Evolutionary conservation across 2,113 vertebrate genomes (phyloP).

Genomic region (Colossoma macropomum): DNA sequence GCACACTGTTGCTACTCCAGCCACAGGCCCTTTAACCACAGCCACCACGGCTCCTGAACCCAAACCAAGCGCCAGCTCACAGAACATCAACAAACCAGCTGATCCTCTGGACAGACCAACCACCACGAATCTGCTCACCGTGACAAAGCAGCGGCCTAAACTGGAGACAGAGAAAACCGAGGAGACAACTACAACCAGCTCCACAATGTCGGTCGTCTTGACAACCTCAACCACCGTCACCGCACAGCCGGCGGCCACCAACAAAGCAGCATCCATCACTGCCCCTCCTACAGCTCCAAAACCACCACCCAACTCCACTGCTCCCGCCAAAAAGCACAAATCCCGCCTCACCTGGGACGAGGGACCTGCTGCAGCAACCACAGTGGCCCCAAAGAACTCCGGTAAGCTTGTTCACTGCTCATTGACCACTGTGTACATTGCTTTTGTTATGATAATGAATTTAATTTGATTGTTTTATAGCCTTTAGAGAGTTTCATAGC

Average conservation of each 20-base stretch:
- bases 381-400: slow-evolving; percentile 64
- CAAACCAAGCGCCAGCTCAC: background rate
- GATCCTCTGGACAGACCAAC: background rate
- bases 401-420: slow-evolving; percentile 52
- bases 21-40: background rate
- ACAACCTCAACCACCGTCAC: slow-evolving; percentile 14
- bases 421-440: background rate
- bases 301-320: background rate
- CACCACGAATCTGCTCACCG: background rate
- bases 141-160: slow-evolving; percentile 6
- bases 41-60: slow-evolving; percentile 28
- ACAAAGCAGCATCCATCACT: slow-evolving; percentile 21
- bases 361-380: slow-evolving; percentile 60
- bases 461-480: too few species aligned
- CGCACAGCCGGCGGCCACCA: slow-evolving; percentile 24
- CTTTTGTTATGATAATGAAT: too few species aligned
- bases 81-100: background rate
- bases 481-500: too few species aligned
- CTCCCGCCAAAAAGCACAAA: slow-evolving; percentile 5
- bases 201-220: slow-evolving; percentile 1
- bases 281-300: slow-evolving; percentile 32
- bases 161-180: background rate
- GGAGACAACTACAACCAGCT: background rate
- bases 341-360: slow-evolving; percentile 74
- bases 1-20: background rate